Evolutionary conservation across 2,888 invertebrate species (phyloP), one percentile per base, ranked within the genome.

Genomic region (Cataglyphis altisquamis): DNA sequence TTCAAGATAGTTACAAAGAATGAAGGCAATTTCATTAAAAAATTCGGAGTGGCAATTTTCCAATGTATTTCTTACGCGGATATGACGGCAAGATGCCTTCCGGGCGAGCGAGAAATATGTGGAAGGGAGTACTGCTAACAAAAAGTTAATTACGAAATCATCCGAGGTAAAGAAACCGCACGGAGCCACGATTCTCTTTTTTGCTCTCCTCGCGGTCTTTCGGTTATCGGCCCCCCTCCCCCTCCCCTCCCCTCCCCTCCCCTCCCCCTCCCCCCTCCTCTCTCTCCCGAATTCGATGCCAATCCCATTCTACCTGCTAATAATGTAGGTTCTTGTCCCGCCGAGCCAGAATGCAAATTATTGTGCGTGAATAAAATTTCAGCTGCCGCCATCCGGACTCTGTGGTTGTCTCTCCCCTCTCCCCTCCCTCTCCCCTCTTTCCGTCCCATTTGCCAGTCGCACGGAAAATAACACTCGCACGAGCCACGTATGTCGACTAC

Each of bases 321-420:
- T 93, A 94, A 94, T 93, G 93, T 92, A 92, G 92, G 90, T 91
- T 92, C 93, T 91, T 90, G 93, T 91, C 90, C 86, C 90, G 89
- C 86, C 89, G 87, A 91, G 90, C 91, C 89, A 91, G 92, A 92
- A 94, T 93, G 94, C 94, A 94, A 94, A 94, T 94, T 93, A 93
- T 92, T 91, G 87, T 87, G 88, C 87, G 86, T 86, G 91, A 91
- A 92, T 90, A 91, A 92, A 91, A 91, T 89, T 87, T 91, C 92
- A 91, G 89, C 91, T 91, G 92, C 90, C 86, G 87, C 82, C 80
- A 21, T 73, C 60, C 78, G 60, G n/a, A 45, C 55, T 73, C 74
- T 80, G 80, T 81, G 82, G 86, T 64, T 83, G 87, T 78, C 66
- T 55, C 57, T 29, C 39, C 15, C 36, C 48, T 25, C 36, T 52